A percentile compares a stretch with the other conserved stretches of the same genome.
phyloP scores from a whole-genome alignment of 2,888 invertebrate genomes.

The Opisthograptis luteolata region DNA sequence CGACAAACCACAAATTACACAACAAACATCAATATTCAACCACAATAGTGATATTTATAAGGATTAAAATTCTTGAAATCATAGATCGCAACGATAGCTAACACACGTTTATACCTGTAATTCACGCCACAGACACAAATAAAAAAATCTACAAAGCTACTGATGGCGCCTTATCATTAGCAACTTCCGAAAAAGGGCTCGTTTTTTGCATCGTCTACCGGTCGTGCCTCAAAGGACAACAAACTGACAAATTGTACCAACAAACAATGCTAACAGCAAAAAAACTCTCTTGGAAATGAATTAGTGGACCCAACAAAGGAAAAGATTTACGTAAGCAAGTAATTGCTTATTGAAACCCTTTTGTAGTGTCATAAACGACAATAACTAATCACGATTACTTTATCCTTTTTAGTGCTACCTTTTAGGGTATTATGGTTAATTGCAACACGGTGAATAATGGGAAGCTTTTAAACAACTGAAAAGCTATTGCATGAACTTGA shows the following conservation, averaged over 20 bases:
- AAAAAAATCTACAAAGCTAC: constrained; percentile 70
- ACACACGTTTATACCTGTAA: constrained; percentile 48
- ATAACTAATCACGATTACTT: constrained; percentile 42
- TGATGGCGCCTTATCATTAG: constrained; percentile 80
- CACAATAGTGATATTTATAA: constrained; percentile 37
- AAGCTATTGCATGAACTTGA: constrained; percentile 44
- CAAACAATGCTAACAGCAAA: constrained; percentile 63
- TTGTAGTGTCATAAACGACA: constrained; percentile 44
- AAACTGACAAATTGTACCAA: constrained; percentile 79
- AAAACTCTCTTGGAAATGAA: constrained; percentile 48
- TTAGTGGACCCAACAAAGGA: constrained; percentile 53
- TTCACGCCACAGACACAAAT: constrained; percentile 58
- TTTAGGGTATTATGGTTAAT: constrained; percentile 46
- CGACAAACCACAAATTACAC: constrained; percentile 54
- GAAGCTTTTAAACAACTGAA: constrained; percentile 26
- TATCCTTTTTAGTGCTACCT: constrained; percentile 45
- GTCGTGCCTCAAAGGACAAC: constrained; percentile 70
- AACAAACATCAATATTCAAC: constrained; percentile 27
- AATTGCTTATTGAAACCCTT: constrained; percentile 56
- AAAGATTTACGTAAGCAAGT: constrained; percentile 57
- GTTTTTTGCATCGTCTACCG: constrained; percentile 70
- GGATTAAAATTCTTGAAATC: constrained; percentile 38
- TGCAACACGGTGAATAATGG: constrained; percentile 40
- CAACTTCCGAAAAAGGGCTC: constrained; percentile 75
- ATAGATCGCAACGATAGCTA: constrained; percentile 29